Percentiles rank a stretch among this genome's conserved stretches.
These are phyloP conservation scores for Porites lobata DNA, from an alignment of 92 coral and sea anemone genomes.

Conservation along the genomic window DNA sequence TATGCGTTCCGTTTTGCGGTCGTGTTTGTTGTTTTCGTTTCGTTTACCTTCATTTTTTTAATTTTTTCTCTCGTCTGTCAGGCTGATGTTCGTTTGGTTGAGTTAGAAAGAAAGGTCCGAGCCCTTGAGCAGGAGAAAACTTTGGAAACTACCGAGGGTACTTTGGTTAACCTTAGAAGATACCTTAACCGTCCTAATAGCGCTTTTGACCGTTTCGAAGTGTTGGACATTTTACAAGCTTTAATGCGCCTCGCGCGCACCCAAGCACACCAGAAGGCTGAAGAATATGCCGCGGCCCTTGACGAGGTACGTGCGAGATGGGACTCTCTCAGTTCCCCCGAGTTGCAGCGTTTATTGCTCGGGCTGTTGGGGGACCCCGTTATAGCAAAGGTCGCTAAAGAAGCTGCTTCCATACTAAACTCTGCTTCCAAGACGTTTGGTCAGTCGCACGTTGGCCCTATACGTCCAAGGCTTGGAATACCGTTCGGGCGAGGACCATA, in stretches of 20 bases:
- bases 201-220: conserved; percentile 47
- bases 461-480: neutral
- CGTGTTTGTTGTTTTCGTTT: neutral
- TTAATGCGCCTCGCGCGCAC: conserved; percentile 38
- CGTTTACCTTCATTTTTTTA: neutral
- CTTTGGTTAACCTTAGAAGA: conserved; percentile 31
- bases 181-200: conserved; percentile 33
- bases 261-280: conserved; percentile 39
- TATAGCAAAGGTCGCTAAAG: conserved; percentile 58
- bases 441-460: neutral
- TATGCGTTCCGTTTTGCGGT: neutral
- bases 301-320: conserved; percentile 38
- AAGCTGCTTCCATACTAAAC: conserved; percentile 3
- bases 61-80: neutral
- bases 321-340: neutral
- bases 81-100: neutral
- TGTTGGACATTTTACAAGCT: conserved; percentile 24
- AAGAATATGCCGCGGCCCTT: conserved; percentile 37
- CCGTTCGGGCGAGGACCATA: neutral
- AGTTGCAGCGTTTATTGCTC: conserved; percentile 40
- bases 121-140: conserved; percentile 1
- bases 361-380: conserved; percentile 60
- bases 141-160: conserved; percentile 16
- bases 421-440: neutral
- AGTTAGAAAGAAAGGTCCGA: conserved; percentile 14